phyloP scores from a whole-genome alignment of 2,888 invertebrate genomes.

The Hipparchia semele region DNA sequence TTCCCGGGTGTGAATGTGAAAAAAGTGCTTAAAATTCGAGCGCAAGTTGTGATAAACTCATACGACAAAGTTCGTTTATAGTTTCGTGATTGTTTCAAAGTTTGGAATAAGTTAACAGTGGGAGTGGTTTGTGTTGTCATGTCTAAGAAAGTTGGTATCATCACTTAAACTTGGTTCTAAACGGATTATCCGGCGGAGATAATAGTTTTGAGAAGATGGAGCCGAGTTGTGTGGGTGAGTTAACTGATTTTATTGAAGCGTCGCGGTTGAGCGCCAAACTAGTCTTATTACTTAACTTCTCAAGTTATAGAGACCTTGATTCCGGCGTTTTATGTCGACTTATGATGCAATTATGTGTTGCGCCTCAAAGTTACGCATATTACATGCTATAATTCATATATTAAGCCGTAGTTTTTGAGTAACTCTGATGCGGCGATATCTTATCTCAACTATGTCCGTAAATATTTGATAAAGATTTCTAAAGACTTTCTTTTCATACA shows the following conservation, averaged over 20 bases:
- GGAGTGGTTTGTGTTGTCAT: slow-evolving; percentile 72
- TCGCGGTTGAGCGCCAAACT: slow-evolving; percentile 30
- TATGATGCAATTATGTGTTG: slow-evolving; percentile 47
- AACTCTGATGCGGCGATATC: slow-evolving; percentile 53
- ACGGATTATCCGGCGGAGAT: slow-evolving; percentile 44
- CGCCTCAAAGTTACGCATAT: slow-evolving; percentile 35
- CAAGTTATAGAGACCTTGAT: slow-evolving; percentile 54
- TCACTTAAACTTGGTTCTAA: slow-evolving; percentile 59
- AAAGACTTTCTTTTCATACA: slow-evolving; percentile 46
- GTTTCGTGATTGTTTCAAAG: slow-evolving; percentile 44
- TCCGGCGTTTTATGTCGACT: slow-evolving; percentile 41
- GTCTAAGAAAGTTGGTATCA: slow-evolving; percentile 65
- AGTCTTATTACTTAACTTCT: slow-evolving; percentile 34
- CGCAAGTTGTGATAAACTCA: slow-evolving; percentile 30
- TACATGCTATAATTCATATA: slow-evolving; percentile 11
- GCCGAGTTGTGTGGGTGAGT: slow-evolving; percentile 71
- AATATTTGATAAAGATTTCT: slow-evolving; percentile 49
- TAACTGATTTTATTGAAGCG: slow-evolving; percentile 30
- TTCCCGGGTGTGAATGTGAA: slow-evolving; percentile 46
- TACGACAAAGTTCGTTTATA: slow-evolving; percentile 36
- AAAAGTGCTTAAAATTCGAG: slow-evolving; percentile 44
- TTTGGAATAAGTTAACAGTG: slow-evolving; percentile 56
- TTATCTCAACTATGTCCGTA: slow-evolving; percentile 60
- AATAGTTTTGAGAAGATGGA: slow-evolving; percentile 60
- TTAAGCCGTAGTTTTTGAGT: slow-evolving; percentile 34